Conservation (phyloP, 2,797 vertebrate genomes). For the Anas flavirostris region DNA sequence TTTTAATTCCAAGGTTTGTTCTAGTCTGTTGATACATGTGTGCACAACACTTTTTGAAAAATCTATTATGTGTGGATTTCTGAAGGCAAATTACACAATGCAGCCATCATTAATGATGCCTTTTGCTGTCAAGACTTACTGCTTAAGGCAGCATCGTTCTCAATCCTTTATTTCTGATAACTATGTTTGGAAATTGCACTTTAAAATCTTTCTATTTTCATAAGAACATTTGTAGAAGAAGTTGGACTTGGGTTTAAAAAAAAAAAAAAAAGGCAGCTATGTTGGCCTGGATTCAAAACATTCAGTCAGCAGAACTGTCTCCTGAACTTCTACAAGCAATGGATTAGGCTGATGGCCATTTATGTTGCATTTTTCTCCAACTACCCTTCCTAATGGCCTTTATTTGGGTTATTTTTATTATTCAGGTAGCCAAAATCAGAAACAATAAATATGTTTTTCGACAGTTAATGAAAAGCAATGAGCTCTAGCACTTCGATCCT, state of each 20-base stretch:
- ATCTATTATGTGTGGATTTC: slow-evolving; percentile 19
- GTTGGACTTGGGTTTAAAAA: not conserved
- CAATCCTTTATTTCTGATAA: not conserved
- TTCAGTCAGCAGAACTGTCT: not conserved
- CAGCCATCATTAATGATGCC: not conserved
- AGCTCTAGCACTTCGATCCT: not conserved
- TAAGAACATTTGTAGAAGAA: not conserved
- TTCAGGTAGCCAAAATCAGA: not conserved
- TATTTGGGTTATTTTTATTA: not conserved
- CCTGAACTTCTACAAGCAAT: not conserved
- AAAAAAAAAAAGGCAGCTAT: not conserved
- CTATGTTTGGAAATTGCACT: not conserved
- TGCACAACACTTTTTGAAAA: slow-evolving; percentile 4
- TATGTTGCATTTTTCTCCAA: not conserved
- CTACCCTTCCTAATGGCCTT: not conserved
- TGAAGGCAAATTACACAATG: not conserved
- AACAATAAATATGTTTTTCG: not conserved
- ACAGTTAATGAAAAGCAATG: not conserved
- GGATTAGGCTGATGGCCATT: not conserved
- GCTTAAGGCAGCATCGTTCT: not conserved
- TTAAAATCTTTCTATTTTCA: not conserved
- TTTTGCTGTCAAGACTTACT: not conserved
- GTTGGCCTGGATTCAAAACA: not conserved
- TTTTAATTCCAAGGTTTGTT: slow-evolving; percentile 44
- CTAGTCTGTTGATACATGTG: slow-evolving; percentile 5